Conservation (phyloP, 2,113 vertebrate genomes). For the Phylloscopus trochiloides region DNA sequence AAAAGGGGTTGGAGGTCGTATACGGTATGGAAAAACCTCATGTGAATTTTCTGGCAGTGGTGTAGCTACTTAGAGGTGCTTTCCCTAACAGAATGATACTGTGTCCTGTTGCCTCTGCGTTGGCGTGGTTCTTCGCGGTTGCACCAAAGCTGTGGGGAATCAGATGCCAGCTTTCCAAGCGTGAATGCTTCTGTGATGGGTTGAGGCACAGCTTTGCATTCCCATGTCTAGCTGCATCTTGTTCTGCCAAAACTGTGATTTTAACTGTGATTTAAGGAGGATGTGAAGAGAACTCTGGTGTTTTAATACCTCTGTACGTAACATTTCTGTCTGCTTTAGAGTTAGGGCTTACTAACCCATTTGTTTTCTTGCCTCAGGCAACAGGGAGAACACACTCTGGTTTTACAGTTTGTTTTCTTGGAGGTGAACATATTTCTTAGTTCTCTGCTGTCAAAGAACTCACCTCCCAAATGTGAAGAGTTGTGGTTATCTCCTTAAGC, state of each 20-base stretch:
- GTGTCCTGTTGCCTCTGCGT: background rate
- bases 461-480: constrained; percentile 39
- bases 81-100: background rate
- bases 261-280: constrained; percentile 66
- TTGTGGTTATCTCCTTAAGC: background rate
- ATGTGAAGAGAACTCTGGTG: constrained; percentile 24
- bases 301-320: constrained; percentile 60
- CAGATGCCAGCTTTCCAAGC: background rate
- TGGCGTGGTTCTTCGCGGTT: background rate
- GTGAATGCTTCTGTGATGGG: background rate
- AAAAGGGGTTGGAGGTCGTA: background rate
- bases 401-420: background rate
- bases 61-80: background rate
- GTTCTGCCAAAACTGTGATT: constrained; percentile 62
- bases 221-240: constrained; percentile 9
- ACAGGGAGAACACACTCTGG: background rate
- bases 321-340: constrained; percentile 15
- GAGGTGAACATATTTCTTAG: background rate
- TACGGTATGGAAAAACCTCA: background rate
- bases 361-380: constrained; percentile 14
- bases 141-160: background rate
- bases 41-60: background rate
- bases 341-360: background rate
- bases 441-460: constrained; percentile 10
- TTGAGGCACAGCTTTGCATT: constrained; percentile 2